Base-by-base conservation (phyloP, 2,888 invertebrate species). In the Arge pagana region DNA sequence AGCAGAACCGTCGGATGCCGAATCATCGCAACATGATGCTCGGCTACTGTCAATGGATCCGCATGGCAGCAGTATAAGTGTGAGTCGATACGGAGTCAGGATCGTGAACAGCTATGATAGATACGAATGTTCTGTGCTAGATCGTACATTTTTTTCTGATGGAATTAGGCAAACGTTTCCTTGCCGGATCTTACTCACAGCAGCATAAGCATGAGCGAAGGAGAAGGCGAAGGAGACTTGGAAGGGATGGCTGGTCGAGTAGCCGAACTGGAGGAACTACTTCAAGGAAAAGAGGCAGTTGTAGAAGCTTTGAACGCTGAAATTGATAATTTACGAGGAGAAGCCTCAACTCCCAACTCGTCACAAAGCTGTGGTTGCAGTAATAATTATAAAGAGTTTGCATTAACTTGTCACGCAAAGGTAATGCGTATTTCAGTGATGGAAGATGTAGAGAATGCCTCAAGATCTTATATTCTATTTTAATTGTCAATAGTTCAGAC, bases 311-410 rank as follows among this genome's bases (percentile, higher is more conserved):
- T 81, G 52, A 73, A 72, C 48, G 76, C 77, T 3, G 81, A 82
- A 61, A 71, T 81, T 42, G 80, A 81, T 62, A 78, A 80, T 26
- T 67, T 79, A 31, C 74, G 77, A 53, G 69, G 64, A 1, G 81
- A 81, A 59, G 62, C 76, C 7, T 74, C 76, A 1, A 80, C 81
- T 41, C 79, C 80, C 53, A 77, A 76, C 35, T 80, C 80, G 10
- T 79, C 79, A 2, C 75, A 77, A 41, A 81, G 81, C 55, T 80
- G 84, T 52, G 83, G 81, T 62, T 78, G 84, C 61, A 83, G 87
- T 7, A 86, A 87, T 19, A 89, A 88, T 59, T 88, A 88, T 70
- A 85, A 85, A 68, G 86, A 87, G 13, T 80, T 87, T 49, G 83
- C 87, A 66, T 87, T 87, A 61, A 85, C 88, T 55, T 86, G 85